Conservation (phyloP, 2,797 vertebrate genomes). For the Characodon lateralis region DNA sequence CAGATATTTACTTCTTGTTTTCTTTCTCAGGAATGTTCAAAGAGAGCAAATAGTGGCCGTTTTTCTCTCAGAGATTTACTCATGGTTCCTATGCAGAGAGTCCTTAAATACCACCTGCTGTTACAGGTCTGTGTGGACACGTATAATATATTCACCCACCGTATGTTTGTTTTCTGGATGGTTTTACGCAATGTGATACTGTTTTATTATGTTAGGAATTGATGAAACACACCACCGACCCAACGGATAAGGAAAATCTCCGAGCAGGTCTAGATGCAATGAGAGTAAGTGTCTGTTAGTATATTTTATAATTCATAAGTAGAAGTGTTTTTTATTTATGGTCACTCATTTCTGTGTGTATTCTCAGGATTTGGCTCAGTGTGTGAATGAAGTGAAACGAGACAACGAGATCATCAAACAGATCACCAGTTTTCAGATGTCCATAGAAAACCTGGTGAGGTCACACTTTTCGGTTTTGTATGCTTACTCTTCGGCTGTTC, state of each 20-base stretch:
- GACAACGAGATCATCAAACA: constrained; percentile 92
- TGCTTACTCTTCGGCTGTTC: background rate
- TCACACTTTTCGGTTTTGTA: background rate
- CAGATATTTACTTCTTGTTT: constrained; percentile 15
- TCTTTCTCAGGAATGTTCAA: constrained; percentile 87
- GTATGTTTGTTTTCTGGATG: background rate
- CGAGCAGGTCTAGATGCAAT: constrained; percentile 87
- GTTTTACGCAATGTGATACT: background rate
- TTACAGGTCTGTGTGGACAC: constrained; percentile 82
- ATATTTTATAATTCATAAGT: background rate
- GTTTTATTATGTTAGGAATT: constrained; percentile 82
- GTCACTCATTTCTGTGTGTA: constrained; percentile 3
- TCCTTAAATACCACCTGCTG: constrained; percentile 92
- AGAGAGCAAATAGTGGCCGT: constrained; percentile 89
- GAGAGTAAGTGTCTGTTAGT: constrained; percentile 78
- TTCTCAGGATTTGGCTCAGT: constrained; percentile 89
- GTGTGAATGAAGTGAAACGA: constrained; percentile 92
- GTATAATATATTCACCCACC: no score
- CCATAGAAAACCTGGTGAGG: constrained; percentile 91
- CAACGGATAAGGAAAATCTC: constrained; percentile 86
- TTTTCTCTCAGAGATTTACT: constrained; percentile 90
- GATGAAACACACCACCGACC: constrained; percentile 85
- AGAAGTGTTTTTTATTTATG: background rate
- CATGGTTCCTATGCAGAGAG: constrained; percentile 94
- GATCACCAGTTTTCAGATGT: constrained; percentile 92